Percentiles rank a stretch among this genome's conserved stretches.
phyloP scores from a whole-genome alignment of 2,888 invertebrate genomes.

The Parnassius orleans region DNA sequence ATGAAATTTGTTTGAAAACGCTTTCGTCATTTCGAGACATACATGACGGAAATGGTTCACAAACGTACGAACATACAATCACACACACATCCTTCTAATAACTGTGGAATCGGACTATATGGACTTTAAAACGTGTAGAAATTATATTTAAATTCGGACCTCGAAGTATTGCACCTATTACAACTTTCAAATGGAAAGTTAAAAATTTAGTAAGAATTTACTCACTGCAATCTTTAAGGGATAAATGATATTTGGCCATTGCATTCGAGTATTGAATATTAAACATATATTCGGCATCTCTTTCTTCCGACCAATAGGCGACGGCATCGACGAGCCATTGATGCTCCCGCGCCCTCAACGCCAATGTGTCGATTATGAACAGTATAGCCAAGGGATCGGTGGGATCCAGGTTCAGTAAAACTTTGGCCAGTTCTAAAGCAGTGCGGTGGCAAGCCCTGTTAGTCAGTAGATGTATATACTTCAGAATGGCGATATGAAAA shows the following conservation, averaged over 20 bases:
- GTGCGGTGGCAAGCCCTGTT: conserved; percentile 92
- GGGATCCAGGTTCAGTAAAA: conserved; percentile 88
- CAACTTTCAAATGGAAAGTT: no score
- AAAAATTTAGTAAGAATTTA: background rate
- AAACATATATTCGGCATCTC: conserved; percentile 45
- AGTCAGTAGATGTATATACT: conserved; percentile 87
- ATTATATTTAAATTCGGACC: no score
- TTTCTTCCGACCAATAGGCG: conserved; percentile 39
- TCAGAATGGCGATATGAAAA: conserved; percentile 85
- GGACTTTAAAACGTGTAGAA: background rate
- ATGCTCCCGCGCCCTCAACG: conserved; percentile 87
- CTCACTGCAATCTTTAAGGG: conserved; percentile 43
- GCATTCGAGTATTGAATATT: conserved; percentile 58
- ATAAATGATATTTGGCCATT: conserved; percentile 52
- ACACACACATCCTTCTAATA: background rate
- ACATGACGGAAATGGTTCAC: background rate
- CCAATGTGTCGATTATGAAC: conserved; percentile 89
- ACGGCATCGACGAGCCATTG: conserved; percentile 81
- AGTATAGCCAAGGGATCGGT: conserved; percentile 88
- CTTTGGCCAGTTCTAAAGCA: conserved; percentile 91
- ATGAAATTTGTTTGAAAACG: no score
- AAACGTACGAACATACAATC: background rate
- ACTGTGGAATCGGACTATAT: background rate
- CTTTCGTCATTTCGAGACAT: background rate
- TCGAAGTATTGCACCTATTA: no score